phyloP scores from a whole-genome alignment of 1,140 invertebrate genomes.

The Temnothorax curvispinosus region DNA sequence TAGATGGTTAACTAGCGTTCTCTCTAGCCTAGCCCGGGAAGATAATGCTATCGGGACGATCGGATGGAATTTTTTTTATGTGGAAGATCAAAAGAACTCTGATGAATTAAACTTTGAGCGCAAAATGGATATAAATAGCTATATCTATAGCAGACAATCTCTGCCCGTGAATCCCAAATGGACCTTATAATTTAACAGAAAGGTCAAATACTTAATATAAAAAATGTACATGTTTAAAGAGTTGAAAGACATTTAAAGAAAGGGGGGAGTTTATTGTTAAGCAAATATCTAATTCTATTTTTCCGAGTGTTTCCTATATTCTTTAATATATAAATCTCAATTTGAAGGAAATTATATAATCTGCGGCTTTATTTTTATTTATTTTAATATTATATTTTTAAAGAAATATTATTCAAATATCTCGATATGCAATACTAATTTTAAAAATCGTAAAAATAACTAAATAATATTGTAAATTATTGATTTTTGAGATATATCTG shows the following conservation, averaged over 20 bases:
- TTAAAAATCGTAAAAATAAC: background rate
- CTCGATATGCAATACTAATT: background rate
- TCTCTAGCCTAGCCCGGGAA: constrained; percentile 70
- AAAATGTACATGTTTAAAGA: background rate
- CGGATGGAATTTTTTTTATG: constrained; percentile 17
- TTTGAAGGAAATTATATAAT: background rate
- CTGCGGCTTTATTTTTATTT: background rate
- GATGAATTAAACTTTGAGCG: background rate
- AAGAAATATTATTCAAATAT: background rate
- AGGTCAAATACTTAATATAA: background rate
- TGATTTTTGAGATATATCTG: background rate
- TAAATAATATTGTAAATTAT: background rate
- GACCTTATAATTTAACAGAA: background rate
- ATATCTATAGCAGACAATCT: background rate
- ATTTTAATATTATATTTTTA: background rate
- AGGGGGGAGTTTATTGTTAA: background rate
- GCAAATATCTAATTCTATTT: background rate
- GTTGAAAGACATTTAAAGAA: background rate
- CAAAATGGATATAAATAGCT: constrained; percentile 13
- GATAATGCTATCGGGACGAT: constrained; percentile 29
- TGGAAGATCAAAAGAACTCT: constrained; percentile 2
- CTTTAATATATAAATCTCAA: background rate
- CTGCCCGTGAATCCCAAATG: background rate
- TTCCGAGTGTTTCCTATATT: background rate
- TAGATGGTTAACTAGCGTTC: constrained; percentile 73